Evolutionary conservation across 2,888 invertebrate species (phyloP).

Genomic region (Lasioglossum lativentre): DNA sequence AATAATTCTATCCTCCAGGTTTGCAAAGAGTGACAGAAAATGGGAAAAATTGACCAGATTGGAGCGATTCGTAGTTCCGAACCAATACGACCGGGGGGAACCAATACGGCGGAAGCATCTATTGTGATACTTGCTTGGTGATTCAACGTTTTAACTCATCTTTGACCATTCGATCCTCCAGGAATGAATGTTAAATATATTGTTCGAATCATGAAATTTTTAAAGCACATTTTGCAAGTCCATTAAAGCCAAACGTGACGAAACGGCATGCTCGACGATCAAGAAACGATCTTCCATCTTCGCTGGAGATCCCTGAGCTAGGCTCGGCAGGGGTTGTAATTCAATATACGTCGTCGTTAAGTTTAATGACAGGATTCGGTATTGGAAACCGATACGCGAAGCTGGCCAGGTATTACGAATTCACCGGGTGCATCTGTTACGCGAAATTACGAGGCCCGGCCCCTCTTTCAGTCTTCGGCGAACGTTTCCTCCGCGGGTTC

Average conservation of each 20-base stretch:
- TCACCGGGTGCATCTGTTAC: constrained; percentile 57
- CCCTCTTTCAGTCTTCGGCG: constrained; percentile 21
- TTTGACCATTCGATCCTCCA: too few species aligned
- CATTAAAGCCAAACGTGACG: neutral
- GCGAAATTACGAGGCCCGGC: constrained; percentile 50
- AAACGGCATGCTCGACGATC: neutral
- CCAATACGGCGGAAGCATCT: too few species aligned
- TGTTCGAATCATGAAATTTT: neutral
- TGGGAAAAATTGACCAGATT: too few species aligned
- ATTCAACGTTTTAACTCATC: too few species aligned
- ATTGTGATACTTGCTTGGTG: too few species aligned
- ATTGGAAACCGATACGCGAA: constrained; percentile 53
- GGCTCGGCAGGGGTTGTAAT: constrained; percentile 29
- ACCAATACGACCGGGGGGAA: too few species aligned
- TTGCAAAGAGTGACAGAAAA: too few species aligned
- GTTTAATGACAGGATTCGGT: constrained; percentile 54
- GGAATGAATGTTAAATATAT: neutral
- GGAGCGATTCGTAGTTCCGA: too few species aligned
- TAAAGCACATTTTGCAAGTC: neutral
- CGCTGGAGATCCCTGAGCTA: neutral
- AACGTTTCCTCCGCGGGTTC: constrained; percentile 13
- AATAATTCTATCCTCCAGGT: too few species aligned
- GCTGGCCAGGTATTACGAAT: constrained; percentile 52
- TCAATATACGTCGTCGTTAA: constrained; percentile 58
- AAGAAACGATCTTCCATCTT: neutral